Evolutionary conservation across 2,797 vertebrate genomes (phyloP).

Genomic region (Rhynchotus rufescens): DNA sequence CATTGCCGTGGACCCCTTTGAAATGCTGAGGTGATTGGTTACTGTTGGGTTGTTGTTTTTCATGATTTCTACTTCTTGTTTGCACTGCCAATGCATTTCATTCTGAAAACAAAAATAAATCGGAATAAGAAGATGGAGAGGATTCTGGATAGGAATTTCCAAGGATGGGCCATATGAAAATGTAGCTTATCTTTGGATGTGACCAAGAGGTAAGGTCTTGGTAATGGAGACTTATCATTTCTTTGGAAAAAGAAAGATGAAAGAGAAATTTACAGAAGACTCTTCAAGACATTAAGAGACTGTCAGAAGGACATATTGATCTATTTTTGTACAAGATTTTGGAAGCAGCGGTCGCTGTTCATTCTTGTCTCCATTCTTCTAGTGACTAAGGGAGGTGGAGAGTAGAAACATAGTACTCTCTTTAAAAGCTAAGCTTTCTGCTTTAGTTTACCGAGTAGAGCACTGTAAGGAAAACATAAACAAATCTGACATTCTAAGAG

Average conservation of each 20-base stretch:
- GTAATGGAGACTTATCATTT: background rate
- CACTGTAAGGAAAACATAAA: background rate
- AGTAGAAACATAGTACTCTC: background rate
- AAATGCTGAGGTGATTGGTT: background rate
- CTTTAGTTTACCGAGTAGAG: conserved; percentile 7
- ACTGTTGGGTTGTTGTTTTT: background rate
- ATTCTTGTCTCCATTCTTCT: background rate
- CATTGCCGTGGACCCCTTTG: background rate
- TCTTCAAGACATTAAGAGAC: conserved; percentile 6
- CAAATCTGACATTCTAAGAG: background rate
- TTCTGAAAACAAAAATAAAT: background rate
- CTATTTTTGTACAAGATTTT: conserved; percentile 68
- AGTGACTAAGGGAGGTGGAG: background rate
- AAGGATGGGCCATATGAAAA: background rate
- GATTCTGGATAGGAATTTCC: background rate
- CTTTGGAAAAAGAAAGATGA: background rate
- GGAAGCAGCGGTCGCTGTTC: conserved; percentile 1
- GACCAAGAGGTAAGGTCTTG: background rate
- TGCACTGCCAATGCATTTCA: conserved; percentile 79
- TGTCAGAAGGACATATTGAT: background rate
- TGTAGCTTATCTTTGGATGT: background rate
- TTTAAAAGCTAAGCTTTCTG: conserved; percentile 33
- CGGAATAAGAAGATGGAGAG: background rate
- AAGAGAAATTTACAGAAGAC: background rate
- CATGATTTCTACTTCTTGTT: conserved; percentile 47